Evolutionary conservation across 1,140 invertebrate species (phyloP).

Genomic region (Heliconius hermathena): DNA sequence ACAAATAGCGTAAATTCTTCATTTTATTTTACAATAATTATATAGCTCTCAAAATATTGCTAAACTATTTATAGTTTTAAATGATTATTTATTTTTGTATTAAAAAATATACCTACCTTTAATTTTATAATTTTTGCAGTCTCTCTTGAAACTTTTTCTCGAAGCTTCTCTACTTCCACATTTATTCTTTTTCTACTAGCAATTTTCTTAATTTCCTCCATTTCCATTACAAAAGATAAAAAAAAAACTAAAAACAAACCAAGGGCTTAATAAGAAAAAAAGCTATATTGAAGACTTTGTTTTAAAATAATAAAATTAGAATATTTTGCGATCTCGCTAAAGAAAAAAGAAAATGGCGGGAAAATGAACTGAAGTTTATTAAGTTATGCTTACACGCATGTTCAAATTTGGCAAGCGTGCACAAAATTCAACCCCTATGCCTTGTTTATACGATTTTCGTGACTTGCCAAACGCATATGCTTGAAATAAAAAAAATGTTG

Average conservation of each 20-base stretch:
- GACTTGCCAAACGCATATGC: no score
- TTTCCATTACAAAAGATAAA: constrained; percentile 51
- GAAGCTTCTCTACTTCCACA: constrained; percentile 61
- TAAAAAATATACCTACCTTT: constrained; percentile 40
- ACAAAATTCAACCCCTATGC: no score
- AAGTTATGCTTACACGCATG: no score
- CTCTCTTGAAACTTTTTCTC: constrained; percentile 67
- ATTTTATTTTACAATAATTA: no score
- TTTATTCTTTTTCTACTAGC: constrained; percentile 60
- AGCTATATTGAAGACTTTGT: not conserved
- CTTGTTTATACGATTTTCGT: no score
- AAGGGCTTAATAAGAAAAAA: not conserved
- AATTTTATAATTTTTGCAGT: constrained; percentile 67
- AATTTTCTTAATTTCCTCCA: constrained; percentile 57
- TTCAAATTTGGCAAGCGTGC: no score
- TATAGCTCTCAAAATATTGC: no score
- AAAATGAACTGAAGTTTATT: not conserved
- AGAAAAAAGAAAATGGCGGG: constrained; percentile 30
- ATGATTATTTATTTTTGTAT: no score
- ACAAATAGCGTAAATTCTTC: no score
- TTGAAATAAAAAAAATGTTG: no score
- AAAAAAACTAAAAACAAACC: no score
- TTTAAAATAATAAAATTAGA: not conserved
- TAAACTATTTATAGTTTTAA: no score
- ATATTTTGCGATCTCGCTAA: not conserved